Evolutionary conservation across 2,113 vertebrate species (phyloP), one percentile per base, ranked within the genome.

Genomic region (Symphodus melops): DNA sequence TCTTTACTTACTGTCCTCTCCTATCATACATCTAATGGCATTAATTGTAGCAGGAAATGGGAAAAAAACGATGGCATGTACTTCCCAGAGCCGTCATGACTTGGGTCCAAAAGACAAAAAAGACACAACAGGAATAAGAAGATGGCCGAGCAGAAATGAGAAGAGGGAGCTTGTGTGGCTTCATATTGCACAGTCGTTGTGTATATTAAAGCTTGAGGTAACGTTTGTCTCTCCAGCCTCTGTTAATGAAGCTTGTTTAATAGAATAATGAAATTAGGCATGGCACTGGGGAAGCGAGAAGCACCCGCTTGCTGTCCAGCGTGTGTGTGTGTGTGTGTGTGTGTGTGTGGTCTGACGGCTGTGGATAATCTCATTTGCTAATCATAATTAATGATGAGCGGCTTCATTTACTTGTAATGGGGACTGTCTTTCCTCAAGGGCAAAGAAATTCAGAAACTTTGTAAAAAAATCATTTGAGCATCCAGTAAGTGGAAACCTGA

Each of bases 221-320:
- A 71, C 36, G 54, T 66, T 79, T 73, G 49, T 81, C 53, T 44
- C 72, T 77, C 49, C 70, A 78, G 64, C 23, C 48, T 9, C 79
- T 67, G 68, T 61, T 86, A 86, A 89, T 87, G 83, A 87, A 70
- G 57, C 84, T 82, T 78, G 81, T 91, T 91, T 84, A 86, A 88
- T 88, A 77, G 79, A 87, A 83, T 88, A 84, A 91, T 91, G 84
- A 84, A 87, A 88, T 88, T 83, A 87, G 69, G 60, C 86, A 87
- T 83, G 84, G 86, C 53, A 9, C 62, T 64, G 60, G 56, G 49
- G 59, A 9, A 39, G 77, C 3, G 54, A 72, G 55, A 69, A 68
- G 75, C 61, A 39, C 64, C 62, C 55, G 41, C 66, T 83, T 17
- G 3, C 77, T 60, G 81, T 70, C 74, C 69, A 0, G 23, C 41